These are phyloP conservation scores for Callionymus lyra DNA, from an alignment of 2,113 vertebrate species.

Conservation along the genomic window DNA sequence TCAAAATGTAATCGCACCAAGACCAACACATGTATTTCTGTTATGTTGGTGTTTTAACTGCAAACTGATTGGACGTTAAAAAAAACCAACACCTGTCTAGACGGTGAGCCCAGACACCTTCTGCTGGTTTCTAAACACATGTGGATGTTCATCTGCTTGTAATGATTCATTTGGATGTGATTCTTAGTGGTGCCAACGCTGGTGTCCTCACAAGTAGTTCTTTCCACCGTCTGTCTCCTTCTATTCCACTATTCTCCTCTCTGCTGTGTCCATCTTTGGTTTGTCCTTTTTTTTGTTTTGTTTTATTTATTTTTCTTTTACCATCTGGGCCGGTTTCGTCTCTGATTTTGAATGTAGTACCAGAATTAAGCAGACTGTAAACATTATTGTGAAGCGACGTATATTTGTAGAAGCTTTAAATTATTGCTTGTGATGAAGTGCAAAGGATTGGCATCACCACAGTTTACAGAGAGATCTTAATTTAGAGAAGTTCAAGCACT, in stretches of 20 bases:
- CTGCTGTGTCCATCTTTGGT: not conserved
- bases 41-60: slow-evolving; percentile 37
- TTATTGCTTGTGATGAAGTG: slow-evolving; percentile 21
- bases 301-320: slow-evolving; percentile 6
- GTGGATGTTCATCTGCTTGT: slow-evolving; percentile 61
- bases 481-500: slow-evolving; percentile 24
- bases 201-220: slow-evolving; percentile 23
- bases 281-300: not conserved
- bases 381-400: slow-evolving; percentile 27
- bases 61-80: too few relatives aligned
- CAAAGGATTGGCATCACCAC: slow-evolving; percentile 38
- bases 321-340: slow-evolving; percentile 4
- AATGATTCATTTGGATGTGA: slow-evolving; percentile 43
- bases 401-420: slow-evolving; percentile 28
- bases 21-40: not conserved
- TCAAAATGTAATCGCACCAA: slow-evolving; percentile 13
- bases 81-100: slow-evolving; percentile 29
- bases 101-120: slow-evolving; percentile 30
- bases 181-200: slow-evolving; percentile 30
- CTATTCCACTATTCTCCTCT: slow-evolving; percentile 6
- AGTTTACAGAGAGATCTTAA: slow-evolving; percentile 29
- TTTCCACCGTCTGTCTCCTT: too few relatives aligned
- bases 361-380: slow-evolving; percentile 10
- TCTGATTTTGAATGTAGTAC: slow-evolving; percentile 30
- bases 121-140: slow-evolving; percentile 44